These are phyloP conservation scores for Pemphredon lugubris DNA, from an alignment of 2,888 invertebrate species.

Conservation along the genomic window DNA sequence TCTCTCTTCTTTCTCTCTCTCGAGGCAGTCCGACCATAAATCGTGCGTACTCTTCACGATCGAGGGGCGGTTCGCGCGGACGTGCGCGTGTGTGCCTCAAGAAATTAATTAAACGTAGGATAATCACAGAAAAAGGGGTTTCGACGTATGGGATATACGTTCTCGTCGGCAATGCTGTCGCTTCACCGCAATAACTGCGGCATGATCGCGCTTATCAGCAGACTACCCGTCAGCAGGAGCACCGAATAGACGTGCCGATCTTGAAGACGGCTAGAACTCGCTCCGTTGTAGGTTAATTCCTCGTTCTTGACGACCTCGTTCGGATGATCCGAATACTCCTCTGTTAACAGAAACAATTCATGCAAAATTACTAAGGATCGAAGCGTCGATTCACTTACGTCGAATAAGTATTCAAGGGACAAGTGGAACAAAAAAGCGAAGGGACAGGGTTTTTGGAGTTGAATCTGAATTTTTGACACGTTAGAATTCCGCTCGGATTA, in stretches of 20 bases:
- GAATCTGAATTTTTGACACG: no score
- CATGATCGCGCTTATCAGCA: conserved; percentile 71
- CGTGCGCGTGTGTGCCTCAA: conserved; percentile 65
- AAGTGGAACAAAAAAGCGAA: no score
- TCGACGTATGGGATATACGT: conserved; percentile 72
- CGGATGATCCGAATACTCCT: conserved; percentile 93
- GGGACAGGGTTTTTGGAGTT: no score
- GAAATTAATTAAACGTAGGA: conserved; percentile 81
- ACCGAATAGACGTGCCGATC: conserved; percentile 63
- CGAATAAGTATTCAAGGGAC: neutral
- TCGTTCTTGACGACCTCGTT: conserved; percentile 97
- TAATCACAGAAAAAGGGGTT: conserved; percentile 81
- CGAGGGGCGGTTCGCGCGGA: conserved; percentile 58
- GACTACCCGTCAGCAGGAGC: conserved; percentile 70
- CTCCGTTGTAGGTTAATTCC: conserved; percentile 90
- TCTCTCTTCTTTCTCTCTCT: conserved; percentile 55
- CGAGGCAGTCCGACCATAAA: conserved; percentile 65
- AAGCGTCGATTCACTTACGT: neutral
- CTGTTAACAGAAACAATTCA: conserved; percentile 82
- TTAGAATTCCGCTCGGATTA: no score
- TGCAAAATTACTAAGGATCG: no score
- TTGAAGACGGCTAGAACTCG: conserved; percentile 65
- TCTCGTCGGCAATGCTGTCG: conserved; percentile 66
- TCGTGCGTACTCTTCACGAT: conserved; percentile 61
- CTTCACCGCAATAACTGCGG: conserved; percentile 79